Conservation (phyloP, 2,888 invertebrate genomes). For the Ctenicera cuprea region DNA sequence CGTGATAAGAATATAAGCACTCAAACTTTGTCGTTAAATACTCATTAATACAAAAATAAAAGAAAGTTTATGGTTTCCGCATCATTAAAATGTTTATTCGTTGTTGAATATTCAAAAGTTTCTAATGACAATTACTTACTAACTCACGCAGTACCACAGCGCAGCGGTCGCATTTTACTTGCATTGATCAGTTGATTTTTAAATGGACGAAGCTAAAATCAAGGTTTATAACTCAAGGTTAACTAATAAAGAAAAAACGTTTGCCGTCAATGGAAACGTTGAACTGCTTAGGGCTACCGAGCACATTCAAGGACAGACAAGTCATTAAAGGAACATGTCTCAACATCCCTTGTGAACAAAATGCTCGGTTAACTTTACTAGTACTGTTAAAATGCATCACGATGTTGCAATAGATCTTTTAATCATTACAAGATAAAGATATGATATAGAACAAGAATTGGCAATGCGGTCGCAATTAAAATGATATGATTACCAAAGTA, state of each 20-base stretch:
- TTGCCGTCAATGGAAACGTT: neutral
- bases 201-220: neutral
- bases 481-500: too few relatives aligned
- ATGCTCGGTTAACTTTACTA: too few relatives aligned
- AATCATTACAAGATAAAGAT: too few relatives aligned
- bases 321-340: neutral
- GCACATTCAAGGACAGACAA: neutral
- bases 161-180: neutral
- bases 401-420: too few relatives aligned
- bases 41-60: slow-evolving; percentile 24
- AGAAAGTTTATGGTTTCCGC: slow-evolving; percentile 4
- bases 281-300: neutral
- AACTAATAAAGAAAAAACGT: neutral
- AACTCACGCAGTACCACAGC: neutral
- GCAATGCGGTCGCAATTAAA: too few relatives aligned
- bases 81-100: slow-evolving; percentile 13
- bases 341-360: too few relatives aligned
- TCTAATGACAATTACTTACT: slow-evolving; percentile 11
- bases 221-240: neutral
- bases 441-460: too few relatives aligned
- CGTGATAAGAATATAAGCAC: slow-evolving; percentile 9
- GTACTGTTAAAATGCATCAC: too few relatives aligned
- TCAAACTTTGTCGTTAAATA: slow-evolving; percentile 8
- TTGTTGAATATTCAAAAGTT: slow-evolving; percentile 15
- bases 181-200: neutral